These are phyloP conservation scores for Urocolius indicus DNA, from an alignment of 2,113 vertebrate species.

Conservation along the genomic window DNA sequence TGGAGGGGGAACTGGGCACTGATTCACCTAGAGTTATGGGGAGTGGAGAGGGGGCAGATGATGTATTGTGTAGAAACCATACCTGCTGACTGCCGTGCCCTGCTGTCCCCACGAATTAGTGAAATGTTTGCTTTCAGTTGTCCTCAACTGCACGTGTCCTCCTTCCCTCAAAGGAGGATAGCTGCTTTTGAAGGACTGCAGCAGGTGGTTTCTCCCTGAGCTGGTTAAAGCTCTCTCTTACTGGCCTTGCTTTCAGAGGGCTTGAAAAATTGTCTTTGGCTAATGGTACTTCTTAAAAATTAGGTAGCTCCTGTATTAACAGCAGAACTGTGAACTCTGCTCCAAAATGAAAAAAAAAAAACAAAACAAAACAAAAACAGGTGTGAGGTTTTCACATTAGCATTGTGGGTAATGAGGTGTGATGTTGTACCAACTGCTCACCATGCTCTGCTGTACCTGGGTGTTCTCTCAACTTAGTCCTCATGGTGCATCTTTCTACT, in stretches of 20 bases:
- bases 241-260: background rate
- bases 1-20: background rate
- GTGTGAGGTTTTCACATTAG: background rate
- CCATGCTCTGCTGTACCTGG: background rate
- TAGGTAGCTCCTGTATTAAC: background rate
- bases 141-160: rapidly evolving
- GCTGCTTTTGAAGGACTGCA: background rate
- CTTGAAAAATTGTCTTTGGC: background rate
- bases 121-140: background rate
- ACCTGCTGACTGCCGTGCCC: background rate
- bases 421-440: background rate
- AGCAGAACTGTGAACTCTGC: background rate
- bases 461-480: background rate
- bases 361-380: no score
- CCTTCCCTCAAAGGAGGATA: background rate
- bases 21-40: background rate
- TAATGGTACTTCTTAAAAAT: background rate
- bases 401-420: background rate
- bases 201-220: background rate
- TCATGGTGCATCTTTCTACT: background rate
- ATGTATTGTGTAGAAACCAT: background rate
- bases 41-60: no score
- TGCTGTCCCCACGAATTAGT: background rate
- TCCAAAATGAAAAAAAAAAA: no score
- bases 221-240: background rate